Base-by-base conservation (phyloP, 1,140 invertebrate genomes). In the Neotoxoptera formosana region DNA sequence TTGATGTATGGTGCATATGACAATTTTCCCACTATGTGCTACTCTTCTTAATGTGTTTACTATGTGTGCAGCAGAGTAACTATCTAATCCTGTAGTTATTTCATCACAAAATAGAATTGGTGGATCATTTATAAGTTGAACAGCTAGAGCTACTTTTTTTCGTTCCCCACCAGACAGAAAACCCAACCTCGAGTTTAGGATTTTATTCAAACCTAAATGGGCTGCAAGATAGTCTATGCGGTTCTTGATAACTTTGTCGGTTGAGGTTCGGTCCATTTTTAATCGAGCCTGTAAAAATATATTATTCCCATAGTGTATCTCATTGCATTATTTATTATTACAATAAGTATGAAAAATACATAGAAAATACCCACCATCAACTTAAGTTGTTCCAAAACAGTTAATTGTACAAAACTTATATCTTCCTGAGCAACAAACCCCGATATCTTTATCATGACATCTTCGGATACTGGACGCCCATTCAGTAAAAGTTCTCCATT, bases 81-180 rank as follows among this genome's bases (percentile, higher is more conserved):
- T 98, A 95, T 98, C 98, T 30, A 98, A 95, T 0, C 98, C 97
- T 0, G 97, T 99, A 0, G 99, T 99, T 9, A 99, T 98, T 95
- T 99, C 99, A 95, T 99, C 99, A 95, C 99, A 98, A 95, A 99
- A 99, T 93, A 99, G 95, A 51, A 99, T 96, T 7, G 98, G 97
- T 0, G 99, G 99, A 96, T 99, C 98, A 23, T 98, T 99, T 34
- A 99, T 95, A 36, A 99, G 95, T 97, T 98, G 98, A 86, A 97
- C 97, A 81, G 98, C 98, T 94, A 99, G 96, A 2, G 98, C 97
- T 17, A 99, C 96, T 94, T 98, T 96, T 95, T 98, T 98, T 94
- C 97, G 97, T 95, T 99, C 98, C 2, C 98, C 98, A 7, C 98
- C 98, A 4, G 98, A 99, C 94, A 96, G 96, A 94, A 97, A 97